Evolutionary conservation across 2,888 invertebrate genomes (phyloP), one percentile per base, ranked within the genome.

Genomic region (Macrosoma leucophasiata): DNA sequence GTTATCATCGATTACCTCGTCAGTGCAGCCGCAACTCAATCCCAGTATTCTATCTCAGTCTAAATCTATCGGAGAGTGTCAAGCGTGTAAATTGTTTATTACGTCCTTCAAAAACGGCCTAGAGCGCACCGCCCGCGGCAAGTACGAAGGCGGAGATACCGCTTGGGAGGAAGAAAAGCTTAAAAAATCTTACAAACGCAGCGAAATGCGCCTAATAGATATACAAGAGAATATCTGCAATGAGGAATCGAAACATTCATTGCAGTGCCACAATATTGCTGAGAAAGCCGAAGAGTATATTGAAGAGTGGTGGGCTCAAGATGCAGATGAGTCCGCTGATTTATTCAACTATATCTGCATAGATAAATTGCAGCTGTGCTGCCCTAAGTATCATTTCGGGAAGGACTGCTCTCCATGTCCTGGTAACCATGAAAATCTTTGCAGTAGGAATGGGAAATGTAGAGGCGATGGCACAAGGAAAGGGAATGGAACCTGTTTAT

Each of bases 101-200:
- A 88, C 90, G 15, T 94, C 94, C 1, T 94, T 95, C 55, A 87
- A 89, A 61, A 88, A 88, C 89, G 96, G 95, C 2, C 77, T 97
- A 46, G 91, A 92, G 42, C 87, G 87, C 48, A 97, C 96, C 0
- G 84, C 90, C n/a, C 88, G 94, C 51, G 93, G 92, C 7, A 95
- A 95, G 68, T 96, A 92, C 73, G 96, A 94, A 53, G 97, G 97
- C 3, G 97, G 97, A 1, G 96, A 97, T 66, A 89, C 95, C 0
- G 95, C 94, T 3, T 97, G 96, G 95, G 97, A 97, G 64, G 94
- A 95, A 66, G 91, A 94, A 58, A 94, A 94, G 51, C 73, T 94
- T 31, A 90, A 92, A 46, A 90, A 90, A 29, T 89, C 90, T 1
- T 97, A 96, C 65, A 89, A 91, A 43, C 91, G 88, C 6, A 95